Evolutionary conservation across 2,113 vertebrate species (phyloP).

Genomic region (Gambusia holbrooki): DNA sequence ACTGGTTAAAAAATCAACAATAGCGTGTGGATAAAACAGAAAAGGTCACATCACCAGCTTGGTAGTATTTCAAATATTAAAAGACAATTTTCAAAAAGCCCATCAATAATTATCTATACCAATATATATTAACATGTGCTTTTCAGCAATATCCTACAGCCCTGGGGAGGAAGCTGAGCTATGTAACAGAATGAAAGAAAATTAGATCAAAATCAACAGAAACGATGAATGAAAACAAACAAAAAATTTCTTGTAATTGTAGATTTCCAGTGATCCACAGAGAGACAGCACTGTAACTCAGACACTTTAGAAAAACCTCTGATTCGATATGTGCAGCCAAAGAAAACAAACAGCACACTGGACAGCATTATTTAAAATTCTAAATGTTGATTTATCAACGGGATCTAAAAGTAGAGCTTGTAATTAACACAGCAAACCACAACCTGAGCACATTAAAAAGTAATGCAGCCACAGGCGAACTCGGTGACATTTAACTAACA

Average conservation of each 20-base stretch:
- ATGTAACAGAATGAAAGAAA: background rate
- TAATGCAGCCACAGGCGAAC: conserved; percentile 17
- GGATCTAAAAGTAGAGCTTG: background rate
- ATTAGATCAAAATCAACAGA: background rate
- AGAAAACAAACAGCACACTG: background rate
- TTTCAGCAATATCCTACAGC: too few species aligned
- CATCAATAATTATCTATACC: too few species aligned
- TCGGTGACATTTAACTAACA: conserved; percentile 12
- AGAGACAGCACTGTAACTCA: background rate
- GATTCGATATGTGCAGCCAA: background rate
- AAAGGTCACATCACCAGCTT: too few species aligned
- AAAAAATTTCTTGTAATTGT: too few species aligned
- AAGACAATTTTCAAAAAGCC: too few species aligned
- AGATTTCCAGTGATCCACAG: background rate
- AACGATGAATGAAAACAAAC: background rate
- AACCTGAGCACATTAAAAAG: conserved; percentile 16
- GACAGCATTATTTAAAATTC: too few species aligned
- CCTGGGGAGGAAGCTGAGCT: background rate
- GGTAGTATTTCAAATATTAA: too few species aligned
- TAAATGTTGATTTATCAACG: background rate
- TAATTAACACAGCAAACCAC: background rate
- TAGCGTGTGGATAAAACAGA: too few species aligned
- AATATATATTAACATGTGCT: too few species aligned
- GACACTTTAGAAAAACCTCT: background rate
- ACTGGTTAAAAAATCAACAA: too few species aligned